These are phyloP conservation scores for Drosophila mercatorum DNA, from an alignment of 2,888 invertebrate genomes.

Conservation along the genomic window DNA sequence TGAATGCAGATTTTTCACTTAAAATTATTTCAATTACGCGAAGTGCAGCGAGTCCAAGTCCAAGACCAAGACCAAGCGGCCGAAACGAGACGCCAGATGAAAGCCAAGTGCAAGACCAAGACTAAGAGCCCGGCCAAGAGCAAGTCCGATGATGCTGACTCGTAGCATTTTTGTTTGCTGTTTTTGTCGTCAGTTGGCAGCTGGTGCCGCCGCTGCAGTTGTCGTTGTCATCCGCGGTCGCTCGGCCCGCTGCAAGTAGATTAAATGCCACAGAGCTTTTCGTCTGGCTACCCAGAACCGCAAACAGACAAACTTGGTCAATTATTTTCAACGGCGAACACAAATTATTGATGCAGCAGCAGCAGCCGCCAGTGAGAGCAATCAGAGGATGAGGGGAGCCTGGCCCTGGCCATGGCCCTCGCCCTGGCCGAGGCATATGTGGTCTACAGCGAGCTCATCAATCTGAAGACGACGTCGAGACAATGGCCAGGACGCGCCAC, in stretches of 20 bases:
- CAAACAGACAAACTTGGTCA: constrained; percentile 81
- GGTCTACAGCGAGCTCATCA: constrained; percentile 66
- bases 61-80: constrained; percentile 16
- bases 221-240: constrained; percentile 45
- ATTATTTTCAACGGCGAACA: constrained; percentile 80
- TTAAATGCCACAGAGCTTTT: constrained; percentile 72
- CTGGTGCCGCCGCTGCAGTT: constrained; percentile 60
- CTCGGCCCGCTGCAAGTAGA: constrained; percentile 66
- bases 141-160: constrained; percentile 30
- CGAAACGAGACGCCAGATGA: constrained; percentile 11
- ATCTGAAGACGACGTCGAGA: constrained; percentile 66
- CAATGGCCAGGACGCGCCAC: constrained; percentile 69
- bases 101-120: constrained; percentile 13
- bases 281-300: constrained; percentile 56
- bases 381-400: constrained; percentile 10
- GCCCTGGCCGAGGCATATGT: constrained; percentile 39
- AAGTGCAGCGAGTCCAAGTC: constrained; percentile 54
- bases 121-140: background rate
- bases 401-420: constrained; percentile 1
- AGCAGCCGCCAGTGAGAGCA: constrained; percentile 42
- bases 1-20: constrained; percentile 80
- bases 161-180: constrained; percentile 23
- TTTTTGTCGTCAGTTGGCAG: constrained; percentile 59
- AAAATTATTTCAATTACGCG: constrained; percentile 78
- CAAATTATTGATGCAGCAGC: constrained; percentile 76